Base-by-base conservation (phyloP, 2,113 vertebrate species). In the Lycocorax pyrrhopterus region DNA sequence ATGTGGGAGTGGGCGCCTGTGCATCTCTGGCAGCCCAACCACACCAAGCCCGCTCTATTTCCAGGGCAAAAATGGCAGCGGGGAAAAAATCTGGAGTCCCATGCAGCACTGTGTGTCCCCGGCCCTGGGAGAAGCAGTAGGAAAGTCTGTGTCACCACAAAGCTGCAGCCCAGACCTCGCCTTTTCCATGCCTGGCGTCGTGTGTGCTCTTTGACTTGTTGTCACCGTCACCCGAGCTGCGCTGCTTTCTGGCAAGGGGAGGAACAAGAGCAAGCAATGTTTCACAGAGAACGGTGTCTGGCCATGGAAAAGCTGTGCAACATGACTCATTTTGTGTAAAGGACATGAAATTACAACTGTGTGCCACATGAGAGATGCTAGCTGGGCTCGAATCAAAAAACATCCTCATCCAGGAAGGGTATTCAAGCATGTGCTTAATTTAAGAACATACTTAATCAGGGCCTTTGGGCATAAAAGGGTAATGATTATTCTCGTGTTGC, bases 341-440 rank as follows among this genome's bases (percentile, higher is more conserved):
- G 90, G 67, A 94, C 93, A 88, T 9, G 11, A 73, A 93, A 93
- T 93, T 85, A 64, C 94, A 67, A 90, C 83, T 77, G 87, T 1
- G 2, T 92, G 88, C 94, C 88, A 80, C 72, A 87, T 69, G 89
- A 94, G 85, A 84, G 84, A 87, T 83, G 89, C 71, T 78, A 58
- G 90, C 90, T 77, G 79, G 74, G 93, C 85, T 91, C 0, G 0
- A 55, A 74, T 80, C 83, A 90, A 69, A 79, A 88, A 77, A 47
- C 85, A 88, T 69, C 79, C 90, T 91, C 60, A 71, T 93, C 59
- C 72, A 91, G 91, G 90, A 90, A 92, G 94, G 85, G 67, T 88
- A 91, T 88, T 94, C 85, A 90, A 94, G 87, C 94, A 88, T 91
- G 87, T 83, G 94, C 87, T 91, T 94, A 68, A 87, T 96, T 89